phyloP scores from a whole-genome alignment of 2,797 vertebrate species.

The Hemitrygon akajei region DNA sequence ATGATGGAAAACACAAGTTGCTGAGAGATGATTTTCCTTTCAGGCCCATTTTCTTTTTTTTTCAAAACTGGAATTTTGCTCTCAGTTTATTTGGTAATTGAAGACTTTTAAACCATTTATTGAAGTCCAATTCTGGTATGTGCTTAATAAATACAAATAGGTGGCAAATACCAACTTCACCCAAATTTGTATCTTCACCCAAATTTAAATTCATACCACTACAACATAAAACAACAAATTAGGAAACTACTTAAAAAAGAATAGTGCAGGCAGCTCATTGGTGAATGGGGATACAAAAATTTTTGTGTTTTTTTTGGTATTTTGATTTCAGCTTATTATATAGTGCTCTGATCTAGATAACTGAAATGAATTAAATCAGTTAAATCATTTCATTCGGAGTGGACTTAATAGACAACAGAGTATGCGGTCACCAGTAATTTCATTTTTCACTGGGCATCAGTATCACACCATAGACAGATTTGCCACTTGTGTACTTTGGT shows the following conservation, averaged over 20 bases:
- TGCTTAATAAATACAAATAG: constrained; percentile 15
- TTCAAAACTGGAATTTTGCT: neutral
- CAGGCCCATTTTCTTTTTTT: neutral
- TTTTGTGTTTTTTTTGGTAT: neutral
- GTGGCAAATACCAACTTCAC: neutral
- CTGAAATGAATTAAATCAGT: neutral
- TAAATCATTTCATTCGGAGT: neutral
- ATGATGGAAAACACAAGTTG: neutral
- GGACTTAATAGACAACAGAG: neutral
- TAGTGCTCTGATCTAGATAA: neutral
- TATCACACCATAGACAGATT: neutral
- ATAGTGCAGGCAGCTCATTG: neutral
- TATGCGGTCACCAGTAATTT: neutral
- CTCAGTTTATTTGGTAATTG: neutral
- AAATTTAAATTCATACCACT: neutral
- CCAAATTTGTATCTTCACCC: neutral
- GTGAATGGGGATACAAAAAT: neutral
- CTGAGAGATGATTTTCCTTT: neutral
- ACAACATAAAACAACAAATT: neutral
- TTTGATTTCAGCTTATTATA: neutral
- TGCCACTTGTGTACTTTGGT: neutral
- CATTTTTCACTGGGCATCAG: neutral
- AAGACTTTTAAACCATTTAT: constrained; percentile 19
- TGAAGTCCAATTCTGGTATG: neutral
- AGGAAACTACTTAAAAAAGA: too few relatives aligned